A percentile compares a stretch with the other conserved stretches of the same genome.
These are phyloP conservation scores for Trichonephila inaurata DNA, from an alignment of 1,140 invertebrate species.

Conservation along the genomic window DNA sequence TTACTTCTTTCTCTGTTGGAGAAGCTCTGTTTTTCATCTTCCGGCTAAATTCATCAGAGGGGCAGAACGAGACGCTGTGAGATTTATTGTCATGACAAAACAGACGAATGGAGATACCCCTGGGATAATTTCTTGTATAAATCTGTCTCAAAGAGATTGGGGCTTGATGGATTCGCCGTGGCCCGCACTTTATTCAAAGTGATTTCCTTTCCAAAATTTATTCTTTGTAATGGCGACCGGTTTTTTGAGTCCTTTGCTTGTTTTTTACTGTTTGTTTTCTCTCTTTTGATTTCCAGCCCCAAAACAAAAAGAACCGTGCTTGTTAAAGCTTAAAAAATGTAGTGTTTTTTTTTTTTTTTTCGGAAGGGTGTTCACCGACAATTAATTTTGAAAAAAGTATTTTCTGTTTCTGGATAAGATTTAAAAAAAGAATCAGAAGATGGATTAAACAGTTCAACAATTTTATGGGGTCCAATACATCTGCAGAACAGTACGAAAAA, in stretches of 20 bases:
- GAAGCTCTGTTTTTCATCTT: constrained; percentile 60
- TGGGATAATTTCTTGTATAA: constrained; percentile 62
- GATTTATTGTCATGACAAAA: constrained; percentile 41
- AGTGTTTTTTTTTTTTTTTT: too few relatives aligned
- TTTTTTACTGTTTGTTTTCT: not conserved
- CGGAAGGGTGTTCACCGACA: too few relatives aligned
- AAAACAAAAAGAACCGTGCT: too few relatives aligned
- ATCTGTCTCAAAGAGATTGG: constrained; percentile 48
- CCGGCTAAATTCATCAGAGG: constrained; percentile 59
- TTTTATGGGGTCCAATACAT: too few relatives aligned
- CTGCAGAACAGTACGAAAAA: too few relatives aligned
- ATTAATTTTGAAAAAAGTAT: too few relatives aligned
- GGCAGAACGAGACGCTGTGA: not conserved
- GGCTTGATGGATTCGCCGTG: constrained; percentile 15
- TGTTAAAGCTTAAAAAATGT: too few relatives aligned
- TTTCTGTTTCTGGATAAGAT: too few relatives aligned
- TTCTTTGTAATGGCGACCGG: not conserved
- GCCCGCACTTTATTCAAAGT: constrained; percentile 43
- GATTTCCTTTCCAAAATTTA: not conserved
- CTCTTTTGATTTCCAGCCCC: not conserved
- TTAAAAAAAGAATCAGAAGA: too few relatives aligned
- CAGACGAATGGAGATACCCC: constrained; percentile 57
- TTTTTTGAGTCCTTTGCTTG: not conserved
- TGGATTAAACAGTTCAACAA: too few relatives aligned
- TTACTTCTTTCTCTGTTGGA: not conserved